These are phyloP conservation scores for Apocheima hispidaria DNA, from an alignment of 2,888 invertebrate genomes.

Conservation along the genomic window DNA sequence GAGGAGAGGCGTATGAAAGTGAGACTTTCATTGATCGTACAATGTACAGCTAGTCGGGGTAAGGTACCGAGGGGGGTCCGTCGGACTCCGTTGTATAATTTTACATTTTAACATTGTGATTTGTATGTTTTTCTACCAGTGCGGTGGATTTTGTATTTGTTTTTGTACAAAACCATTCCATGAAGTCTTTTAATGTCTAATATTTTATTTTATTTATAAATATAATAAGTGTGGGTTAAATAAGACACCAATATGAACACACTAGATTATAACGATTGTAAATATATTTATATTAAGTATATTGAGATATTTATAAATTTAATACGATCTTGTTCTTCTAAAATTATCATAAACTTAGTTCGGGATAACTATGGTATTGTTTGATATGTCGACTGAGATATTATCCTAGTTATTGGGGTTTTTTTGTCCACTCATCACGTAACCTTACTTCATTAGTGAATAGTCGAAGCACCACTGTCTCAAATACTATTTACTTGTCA, in stretches of 20 bases:
- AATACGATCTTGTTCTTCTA: slow-evolving; percentile 85
- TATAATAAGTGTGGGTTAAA: slow-evolving; percentile 80
- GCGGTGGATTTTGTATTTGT: slow-evolving; percentile 78
- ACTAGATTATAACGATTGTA: slow-evolving; percentile 79
- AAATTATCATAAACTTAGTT: slow-evolving; percentile 77
- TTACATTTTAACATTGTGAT: slow-evolving; percentile 75
- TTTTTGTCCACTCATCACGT: slow-evolving; percentile 60
- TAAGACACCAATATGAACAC: slow-evolving; percentile 84
- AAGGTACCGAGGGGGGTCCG: slow-evolving; percentile 52
- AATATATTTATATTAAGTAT: slow-evolving; percentile 84
- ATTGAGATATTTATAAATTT: slow-evolving; percentile 85
- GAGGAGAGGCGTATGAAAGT: slow-evolving; percentile 71
- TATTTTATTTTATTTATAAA: slow-evolving; percentile 80
- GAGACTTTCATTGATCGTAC: slow-evolving; percentile 80
- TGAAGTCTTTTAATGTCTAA: slow-evolving; percentile 79
- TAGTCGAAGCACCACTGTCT: slow-evolving; percentile 40
- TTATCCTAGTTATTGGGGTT: slow-evolving; percentile 61
- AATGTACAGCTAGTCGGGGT: slow-evolving; percentile 81
- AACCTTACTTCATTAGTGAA: slow-evolving; percentile 33
- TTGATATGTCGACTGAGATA: slow-evolving; percentile 72
- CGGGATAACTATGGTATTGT: slow-evolving; percentile 69
- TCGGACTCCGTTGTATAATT: slow-evolving; percentile 55
- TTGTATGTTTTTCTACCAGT: slow-evolving; percentile 74
- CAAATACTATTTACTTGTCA: slow-evolving; percentile 30
- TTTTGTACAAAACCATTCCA: slow-evolving; percentile 86